A percentile compares a stretch with the other conserved stretches of the same genome.
phyloP scores from a whole-genome alignment of 1,140 invertebrate species.

The Laupala kohalensis region DNA sequence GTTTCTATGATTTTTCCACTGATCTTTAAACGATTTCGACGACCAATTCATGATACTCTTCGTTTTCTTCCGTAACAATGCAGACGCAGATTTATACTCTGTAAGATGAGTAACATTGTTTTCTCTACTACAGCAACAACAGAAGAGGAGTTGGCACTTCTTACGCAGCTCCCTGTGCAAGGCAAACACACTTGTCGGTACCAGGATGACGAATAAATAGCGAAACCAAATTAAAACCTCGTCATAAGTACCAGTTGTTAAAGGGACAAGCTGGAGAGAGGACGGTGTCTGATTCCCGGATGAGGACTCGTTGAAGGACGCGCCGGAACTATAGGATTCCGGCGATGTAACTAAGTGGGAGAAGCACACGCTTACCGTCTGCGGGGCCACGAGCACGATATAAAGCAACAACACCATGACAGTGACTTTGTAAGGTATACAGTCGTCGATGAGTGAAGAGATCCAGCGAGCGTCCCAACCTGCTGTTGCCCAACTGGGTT shows the following conservation, averaged over 20 bases:
- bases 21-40: not conserved
- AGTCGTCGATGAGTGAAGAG: not conserved
- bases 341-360: not conserved
- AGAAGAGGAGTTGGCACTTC: conserved; percentile 14
- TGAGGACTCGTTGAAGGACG: too few relatives aligned
- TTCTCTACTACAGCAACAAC: conserved; percentile 8
- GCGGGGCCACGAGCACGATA: not conserved
- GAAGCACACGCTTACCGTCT: not conserved
- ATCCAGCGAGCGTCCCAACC: too few relatives aligned
- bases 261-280: not conserved
- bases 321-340: too few relatives aligned
- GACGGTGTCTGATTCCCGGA: too few relatives aligned
- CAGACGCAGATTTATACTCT: not conserved
- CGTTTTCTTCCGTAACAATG: not conserved
- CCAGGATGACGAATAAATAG: conserved; percentile 11
- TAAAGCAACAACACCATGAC: not conserved
- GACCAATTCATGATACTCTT: not conserved
- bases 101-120: not conserved
- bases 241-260: conserved; percentile 13
- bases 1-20: not conserved
- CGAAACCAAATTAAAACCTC: conserved; percentile 16
- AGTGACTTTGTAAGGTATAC: not conserved
- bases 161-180: conserved; percentile 17
- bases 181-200: conserved; percentile 10
- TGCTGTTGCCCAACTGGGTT: not conserved